phyloP scores from a whole-genome alignment of 1,140 invertebrate genomes.

The Drosophila oshimai region DNA sequence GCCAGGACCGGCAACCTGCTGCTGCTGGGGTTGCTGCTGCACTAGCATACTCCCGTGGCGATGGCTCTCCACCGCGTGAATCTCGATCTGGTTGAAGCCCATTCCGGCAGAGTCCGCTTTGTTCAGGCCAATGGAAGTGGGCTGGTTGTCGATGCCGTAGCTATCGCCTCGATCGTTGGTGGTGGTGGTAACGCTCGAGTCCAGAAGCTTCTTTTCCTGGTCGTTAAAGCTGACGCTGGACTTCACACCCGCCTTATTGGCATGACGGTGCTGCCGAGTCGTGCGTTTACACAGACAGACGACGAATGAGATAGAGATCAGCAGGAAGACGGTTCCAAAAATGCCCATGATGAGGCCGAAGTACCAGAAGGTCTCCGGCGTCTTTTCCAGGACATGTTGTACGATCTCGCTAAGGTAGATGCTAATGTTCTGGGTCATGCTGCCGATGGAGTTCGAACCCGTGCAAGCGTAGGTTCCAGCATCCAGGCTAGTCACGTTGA shows the following conservation, averaged over 20 bases:
- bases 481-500: slow-evolving; percentile 89
- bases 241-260: slow-evolving; percentile 86
- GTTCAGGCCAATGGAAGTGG: slow-evolving; percentile 71
- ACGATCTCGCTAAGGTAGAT: slow-evolving; percentile 89
- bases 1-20: slow-evolving; percentile 8
- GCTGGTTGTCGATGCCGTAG: slow-evolving; percentile 85
- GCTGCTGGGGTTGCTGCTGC: slow-evolving; percentile 37
- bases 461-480: slow-evolving; percentile 92
- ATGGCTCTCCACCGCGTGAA: slow-evolving; percentile 87
- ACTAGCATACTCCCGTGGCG: slow-evolving; percentile 51
- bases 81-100: slow-evolving; percentile 87
- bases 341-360: slow-evolving; percentile 82
- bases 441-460: slow-evolving; percentile 89
- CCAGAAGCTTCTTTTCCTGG: slow-evolving; percentile 92
- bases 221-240: slow-evolving; percentile 91
- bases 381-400: slow-evolving; percentile 83
- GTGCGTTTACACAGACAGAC: slow-evolving; percentile 85
- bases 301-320: slow-evolving; percentile 77
- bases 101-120: slow-evolving; percentile 78
- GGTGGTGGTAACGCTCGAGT: slow-evolving; percentile 90
- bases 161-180: slow-evolving; percentile 86
- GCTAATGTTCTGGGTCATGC: slow-evolving; percentile 87
- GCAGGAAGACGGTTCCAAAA: slow-evolving; percentile 77
- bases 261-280: slow-evolving; percentile 83
- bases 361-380: slow-evolving; percentile 82